phyloP scores from a whole-genome alignment of 2,888 invertebrate species.

The Drosophila greeni region DNA sequence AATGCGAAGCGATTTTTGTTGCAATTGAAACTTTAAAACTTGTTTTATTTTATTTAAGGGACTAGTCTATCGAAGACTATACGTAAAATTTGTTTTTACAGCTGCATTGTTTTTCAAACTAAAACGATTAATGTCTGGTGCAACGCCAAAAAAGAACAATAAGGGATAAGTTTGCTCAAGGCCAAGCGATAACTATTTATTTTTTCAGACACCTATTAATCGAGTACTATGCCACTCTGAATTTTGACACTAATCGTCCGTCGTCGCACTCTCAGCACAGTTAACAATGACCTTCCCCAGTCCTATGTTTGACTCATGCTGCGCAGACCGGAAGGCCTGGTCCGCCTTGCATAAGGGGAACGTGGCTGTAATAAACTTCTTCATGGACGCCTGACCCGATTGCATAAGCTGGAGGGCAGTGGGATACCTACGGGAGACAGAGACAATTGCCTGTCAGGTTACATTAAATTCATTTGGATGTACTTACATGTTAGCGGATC shows the following conservation, averaged over 20 bases:
- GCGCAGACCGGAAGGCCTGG: slow-evolving; percentile 65
- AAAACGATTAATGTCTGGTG: too few relatives aligned
- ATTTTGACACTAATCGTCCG: slow-evolving; percentile 22
- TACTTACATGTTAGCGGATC: slow-evolving; percentile 73
- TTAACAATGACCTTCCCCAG: slow-evolving; percentile 68
- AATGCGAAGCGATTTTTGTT: slow-evolving; percentile 50
- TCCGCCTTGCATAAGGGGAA: slow-evolving; percentile 56
- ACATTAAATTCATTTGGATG: not conserved
- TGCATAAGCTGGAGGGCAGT: slow-evolving; percentile 69
- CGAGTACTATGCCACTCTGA: not conserved
- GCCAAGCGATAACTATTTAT: slow-evolving; percentile 27
- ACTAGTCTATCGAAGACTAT: too few relatives aligned
- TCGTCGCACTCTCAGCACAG: slow-evolving; percentile 39
- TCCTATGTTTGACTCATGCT: slow-evolving; percentile 67
- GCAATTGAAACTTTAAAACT: slow-evolving; percentile 39
- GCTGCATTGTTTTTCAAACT: too few relatives aligned
- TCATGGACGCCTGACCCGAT: slow-evolving; percentile 60
- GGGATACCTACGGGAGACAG: slow-evolving; percentile 62
- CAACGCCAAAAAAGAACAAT: too few relatives aligned
- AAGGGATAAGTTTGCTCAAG: too few relatives aligned
- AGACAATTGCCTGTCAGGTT: not conserved
- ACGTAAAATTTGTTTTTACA: too few relatives aligned
- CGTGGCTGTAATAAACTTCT: slow-evolving; percentile 56
- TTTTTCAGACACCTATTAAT: slow-evolving; percentile 21
- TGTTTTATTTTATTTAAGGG: slow-evolving; percentile 12